Evolutionary conservation across 2,888 invertebrate species (phyloP).

Genomic region (Phorcus lineatus): DNA sequence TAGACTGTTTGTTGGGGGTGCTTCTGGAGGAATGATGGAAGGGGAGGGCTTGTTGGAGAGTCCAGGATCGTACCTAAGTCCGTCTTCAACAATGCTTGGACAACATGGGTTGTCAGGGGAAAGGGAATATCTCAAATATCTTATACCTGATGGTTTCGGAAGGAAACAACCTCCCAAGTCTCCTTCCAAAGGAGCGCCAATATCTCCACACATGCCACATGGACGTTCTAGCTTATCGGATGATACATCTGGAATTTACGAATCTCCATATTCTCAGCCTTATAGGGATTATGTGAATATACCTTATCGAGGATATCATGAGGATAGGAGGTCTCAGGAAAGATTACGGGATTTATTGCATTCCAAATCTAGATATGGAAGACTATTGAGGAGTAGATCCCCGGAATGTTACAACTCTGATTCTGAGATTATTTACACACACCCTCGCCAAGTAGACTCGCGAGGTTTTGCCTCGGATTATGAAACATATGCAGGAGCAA

Average conservation of each 20-base stretch:
- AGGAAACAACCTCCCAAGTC: slow-evolving; percentile 39
- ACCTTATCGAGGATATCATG: slow-evolving; percentile 48
- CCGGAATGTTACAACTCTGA: slow-evolving; percentile 87
- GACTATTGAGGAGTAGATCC: slow-evolving; percentile 78
- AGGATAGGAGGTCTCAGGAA: slow-evolving; percentile 58
- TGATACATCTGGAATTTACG: slow-evolving; percentile 27
- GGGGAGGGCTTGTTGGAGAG: slow-evolving; percentile 31
- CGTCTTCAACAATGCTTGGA: slow-evolving; percentile 33
- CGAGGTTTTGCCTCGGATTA: slow-evolving; percentile 70
- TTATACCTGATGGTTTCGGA: slow-evolving; percentile 38
- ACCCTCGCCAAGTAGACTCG: slow-evolving; percentile 57
- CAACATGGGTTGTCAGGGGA: slow-evolving; percentile 44
- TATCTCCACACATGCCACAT: slow-evolving; percentile 28
- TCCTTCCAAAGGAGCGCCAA: slow-evolving; percentile 38
- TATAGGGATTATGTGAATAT: slow-evolving; percentile 44
- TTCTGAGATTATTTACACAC: slow-evolving; percentile 83
- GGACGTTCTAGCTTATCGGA: slow-evolving; percentile 16
- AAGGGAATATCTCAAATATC: slow-evolving; percentile 52
- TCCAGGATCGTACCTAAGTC: slow-evolving; percentile 37
- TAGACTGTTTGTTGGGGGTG: slow-evolving; percentile 1
- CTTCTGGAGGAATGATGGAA: not conserved
- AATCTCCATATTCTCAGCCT: slow-evolving; percentile 29
- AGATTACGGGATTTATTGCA: slow-evolving; percentile 66
- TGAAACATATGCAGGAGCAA: slow-evolving; percentile 67
- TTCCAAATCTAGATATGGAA: slow-evolving; percentile 65